Evolutionary conservation across 1,140 invertebrate genomes (phyloP).

Genomic region (Aphis craccivora): DNA sequence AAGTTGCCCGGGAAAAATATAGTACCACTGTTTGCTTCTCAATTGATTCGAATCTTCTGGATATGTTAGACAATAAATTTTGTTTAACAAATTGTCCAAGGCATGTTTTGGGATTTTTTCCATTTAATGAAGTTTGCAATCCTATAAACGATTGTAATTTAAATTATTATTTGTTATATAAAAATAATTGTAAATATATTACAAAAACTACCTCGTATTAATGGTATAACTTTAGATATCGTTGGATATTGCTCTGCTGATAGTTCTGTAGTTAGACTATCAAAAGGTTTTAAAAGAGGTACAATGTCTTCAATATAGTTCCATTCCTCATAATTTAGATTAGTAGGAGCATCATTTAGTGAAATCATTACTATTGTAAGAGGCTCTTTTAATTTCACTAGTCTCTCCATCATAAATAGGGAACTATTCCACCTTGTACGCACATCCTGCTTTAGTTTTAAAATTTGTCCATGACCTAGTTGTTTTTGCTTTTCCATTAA

Average conservation of each 20-base stretch:
- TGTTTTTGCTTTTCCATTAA: background rate
- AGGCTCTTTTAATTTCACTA: slow-evolving; percentile 29
- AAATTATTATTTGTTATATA: background rate
- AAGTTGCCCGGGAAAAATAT: background rate
- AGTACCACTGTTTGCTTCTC: background rate
- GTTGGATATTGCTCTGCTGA: slow-evolving; percentile 1
- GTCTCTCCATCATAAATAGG: background rate
- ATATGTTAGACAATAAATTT: background rate
- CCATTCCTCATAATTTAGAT: background rate
- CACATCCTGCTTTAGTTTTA: slow-evolving; percentile 4
- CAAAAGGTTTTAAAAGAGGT: slow-evolving; percentile 1
- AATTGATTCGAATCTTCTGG: background rate
- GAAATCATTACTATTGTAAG: background rate
- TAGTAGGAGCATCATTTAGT: background rate
- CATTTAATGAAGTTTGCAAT: background rate
- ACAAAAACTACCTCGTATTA: background rate
- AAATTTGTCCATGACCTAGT: background rate
- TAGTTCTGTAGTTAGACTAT: background rate
- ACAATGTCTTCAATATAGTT: background rate
- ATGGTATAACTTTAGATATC: slow-evolving; percentile 28
- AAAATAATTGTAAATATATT: background rate
- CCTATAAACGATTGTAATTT: background rate
- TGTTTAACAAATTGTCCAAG: background rate
- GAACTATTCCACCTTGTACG: background rate
- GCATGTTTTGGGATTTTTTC: background rate